These are phyloP conservation scores for Lepidostoma basale DNA, from an alignment of 1,140 invertebrate species.

Conservation along the genomic window DNA sequence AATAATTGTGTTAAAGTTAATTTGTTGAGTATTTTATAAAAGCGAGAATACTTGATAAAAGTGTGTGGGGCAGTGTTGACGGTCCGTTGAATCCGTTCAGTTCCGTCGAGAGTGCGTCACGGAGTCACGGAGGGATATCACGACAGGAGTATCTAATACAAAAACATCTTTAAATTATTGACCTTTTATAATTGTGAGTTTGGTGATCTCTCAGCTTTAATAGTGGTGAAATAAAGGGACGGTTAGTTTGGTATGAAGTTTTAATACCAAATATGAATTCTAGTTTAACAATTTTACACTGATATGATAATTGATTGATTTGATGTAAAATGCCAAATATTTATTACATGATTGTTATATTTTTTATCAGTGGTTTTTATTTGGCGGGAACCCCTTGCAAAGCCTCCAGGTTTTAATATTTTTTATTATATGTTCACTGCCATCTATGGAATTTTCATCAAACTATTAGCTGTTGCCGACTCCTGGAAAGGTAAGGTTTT, in stretches of 20 bases:
- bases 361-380: conserved; percentile 42
- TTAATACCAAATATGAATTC: conserved; percentile 44
- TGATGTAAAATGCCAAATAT: conserved; percentile 47
- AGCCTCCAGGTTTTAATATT: too few relatives aligned
- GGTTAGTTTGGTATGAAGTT: conserved; percentile 33
- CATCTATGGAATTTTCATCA: conserved; percentile 21
- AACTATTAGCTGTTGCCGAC: not conserved
- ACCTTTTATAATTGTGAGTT: conserved; percentile 33
- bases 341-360: conserved; percentile 48
- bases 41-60: conserved; percentile 3
- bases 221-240: conserved; percentile 42
- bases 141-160: conserved; percentile 6
- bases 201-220: conserved; percentile 47
- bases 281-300: conserved; percentile 43
- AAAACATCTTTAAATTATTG: conserved; percentile 29
- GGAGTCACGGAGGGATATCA: conserved; percentile 13
- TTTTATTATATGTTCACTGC: not conserved
- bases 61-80: conserved; percentile 25
- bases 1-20: conserved; percentile 30
- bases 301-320: conserved; percentile 40
- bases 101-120: conserved; percentile 28
- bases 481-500: not conserved
- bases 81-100: conserved; percentile 8
- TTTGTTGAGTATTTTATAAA: conserved; percentile 30
- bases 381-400: conserved; percentile 11